Conservation (phyloP, 2,113 vertebrate species). For the Gopherus evgoodei region DNA sequence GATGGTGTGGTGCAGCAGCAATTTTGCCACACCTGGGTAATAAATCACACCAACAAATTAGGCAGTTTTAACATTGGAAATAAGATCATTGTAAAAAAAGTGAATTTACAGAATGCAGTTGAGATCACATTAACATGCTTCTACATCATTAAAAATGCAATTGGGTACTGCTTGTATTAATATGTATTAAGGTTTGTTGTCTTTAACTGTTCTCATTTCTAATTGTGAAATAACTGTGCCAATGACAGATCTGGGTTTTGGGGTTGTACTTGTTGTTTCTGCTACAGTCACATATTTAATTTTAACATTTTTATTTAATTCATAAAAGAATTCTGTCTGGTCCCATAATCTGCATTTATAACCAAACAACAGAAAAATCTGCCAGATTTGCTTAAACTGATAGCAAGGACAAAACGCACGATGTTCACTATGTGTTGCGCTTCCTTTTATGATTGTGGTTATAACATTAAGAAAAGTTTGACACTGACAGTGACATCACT, state of each 20-base stretch:
- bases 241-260: background rate
- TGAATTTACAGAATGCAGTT: background rate
- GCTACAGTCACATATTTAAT: background rate
- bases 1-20: background rate
- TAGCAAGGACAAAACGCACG: slow-evolving; percentile 83
- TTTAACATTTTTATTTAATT: slow-evolving; percentile 54
- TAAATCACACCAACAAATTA: background rate
- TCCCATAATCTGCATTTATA: slow-evolving; percentile 68
- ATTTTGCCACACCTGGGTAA: background rate
- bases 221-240: fast-evolving
- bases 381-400: slow-evolving; percentile 82
- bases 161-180: background rate
- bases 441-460: slow-evolving; percentile 70
- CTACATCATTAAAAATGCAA: background rate
- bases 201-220: fast-evolving
- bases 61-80: background rate
- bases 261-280: background rate
- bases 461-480: slow-evolving; percentile 66
- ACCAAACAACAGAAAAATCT: slow-evolving; percentile 95
- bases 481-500: slow-evolving; percentile 60
- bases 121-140: background rate
- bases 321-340: slow-evolving; percentile 66
- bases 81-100: background rate
- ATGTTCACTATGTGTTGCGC: slow-evolving; percentile 75
- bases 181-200: fast-evolving